Percentiles rank a stretch among this genome's conserved stretches.
Conservation (phyloP, 2,797 vertebrate genomes). For the Carduelis carduelis region DNA sequence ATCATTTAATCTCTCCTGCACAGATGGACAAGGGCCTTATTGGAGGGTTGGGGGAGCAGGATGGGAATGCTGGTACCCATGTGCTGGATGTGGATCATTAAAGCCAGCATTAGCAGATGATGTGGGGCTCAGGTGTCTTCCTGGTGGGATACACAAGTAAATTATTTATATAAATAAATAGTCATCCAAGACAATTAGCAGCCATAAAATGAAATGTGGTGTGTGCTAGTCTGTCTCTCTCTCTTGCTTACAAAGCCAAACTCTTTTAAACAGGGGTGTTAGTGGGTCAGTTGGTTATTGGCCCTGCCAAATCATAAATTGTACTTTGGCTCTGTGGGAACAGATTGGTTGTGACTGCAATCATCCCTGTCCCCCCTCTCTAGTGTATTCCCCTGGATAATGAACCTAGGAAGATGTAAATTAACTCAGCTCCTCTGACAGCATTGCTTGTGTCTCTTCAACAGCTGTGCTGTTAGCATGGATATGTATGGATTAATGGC, state of each 20-base stretch:
- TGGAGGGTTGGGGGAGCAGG: background rate
- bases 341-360: background rate
- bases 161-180: conserved; percentile 57
- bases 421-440: background rate
- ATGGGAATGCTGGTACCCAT: background rate
- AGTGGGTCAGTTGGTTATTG: background rate
- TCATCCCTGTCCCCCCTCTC: background rate
- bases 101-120: background rate
- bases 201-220: background rate
- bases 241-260: background rate
- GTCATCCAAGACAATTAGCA: conserved; percentile 13
- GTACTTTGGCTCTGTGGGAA: background rate
- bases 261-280: background rate
- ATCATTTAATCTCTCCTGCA: conserved; percentile 4
- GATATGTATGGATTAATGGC: background rate
- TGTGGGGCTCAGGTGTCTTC: conserved; percentile 53
- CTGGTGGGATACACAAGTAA: background rate
- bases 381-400: background rate
- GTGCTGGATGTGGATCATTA: conserved; percentile 20
- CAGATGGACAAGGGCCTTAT: background rate
- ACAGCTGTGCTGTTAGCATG: background rate
- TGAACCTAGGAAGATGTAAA: background rate
- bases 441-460: background rate
- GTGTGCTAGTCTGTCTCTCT: background rate
- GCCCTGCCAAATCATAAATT: background rate